Conservation (phyloP, 2,113 vertebrate genomes). For the Carassius gibelio region DNA sequence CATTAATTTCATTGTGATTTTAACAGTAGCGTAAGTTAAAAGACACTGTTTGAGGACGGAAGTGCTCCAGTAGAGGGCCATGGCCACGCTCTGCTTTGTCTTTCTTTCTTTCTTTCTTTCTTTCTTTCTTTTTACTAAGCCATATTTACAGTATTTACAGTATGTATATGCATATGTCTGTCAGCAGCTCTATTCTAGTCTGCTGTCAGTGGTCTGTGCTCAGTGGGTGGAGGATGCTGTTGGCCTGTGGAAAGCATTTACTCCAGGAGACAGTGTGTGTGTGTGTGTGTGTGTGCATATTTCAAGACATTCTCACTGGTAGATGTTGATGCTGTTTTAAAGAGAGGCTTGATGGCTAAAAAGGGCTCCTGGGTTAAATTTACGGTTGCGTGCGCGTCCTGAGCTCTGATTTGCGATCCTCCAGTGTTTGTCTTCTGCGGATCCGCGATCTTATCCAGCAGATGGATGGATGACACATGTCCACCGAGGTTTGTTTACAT, state of each 20-base stretch:
- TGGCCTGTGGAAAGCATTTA: slow-evolving; percentile 28
- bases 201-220: background rate
- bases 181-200: background rate
- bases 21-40: background rate
- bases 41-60: background rate
- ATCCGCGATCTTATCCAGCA: slow-evolving; percentile 74
- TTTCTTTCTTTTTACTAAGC: slow-evolving; percentile 29
- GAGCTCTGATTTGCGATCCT: slow-evolving; percentile 73
- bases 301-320: slow-evolving; percentile 49
- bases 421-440: slow-evolving; percentile 77
- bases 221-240: background rate
- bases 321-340: slow-evolving; percentile 77
- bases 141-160: slow-evolving; percentile 15
- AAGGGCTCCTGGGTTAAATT: slow-evolving; percentile 71
- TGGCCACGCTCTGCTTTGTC: background rate
- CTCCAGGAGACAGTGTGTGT: slow-evolving; percentile 10
- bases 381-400: slow-evolving; percentile 67
- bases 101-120: background rate
- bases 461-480: slow-evolving; percentile 71
- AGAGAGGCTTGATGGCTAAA: slow-evolving; percentile 74
- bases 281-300: slow-evolving; percentile 18
- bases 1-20: background rate
- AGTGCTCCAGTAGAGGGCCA: slow-evolving; percentile 58
- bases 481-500: slow-evolving; percentile 76
- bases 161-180: slow-evolving; percentile 14